Conservation (phyloP, 2,888 invertebrate genomes). For the Folsomia manolachei region DNA sequence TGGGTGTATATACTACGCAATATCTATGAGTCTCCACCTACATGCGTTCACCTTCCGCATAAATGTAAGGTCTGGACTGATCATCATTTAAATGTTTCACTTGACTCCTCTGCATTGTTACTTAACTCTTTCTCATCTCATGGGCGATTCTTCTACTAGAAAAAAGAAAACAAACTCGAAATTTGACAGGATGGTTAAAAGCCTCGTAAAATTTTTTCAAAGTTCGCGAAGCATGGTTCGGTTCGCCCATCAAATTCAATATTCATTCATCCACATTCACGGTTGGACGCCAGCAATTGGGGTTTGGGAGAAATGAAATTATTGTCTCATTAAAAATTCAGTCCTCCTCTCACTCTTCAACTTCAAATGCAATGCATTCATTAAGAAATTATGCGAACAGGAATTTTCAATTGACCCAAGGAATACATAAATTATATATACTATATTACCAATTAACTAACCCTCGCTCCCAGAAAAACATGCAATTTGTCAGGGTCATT, state of each 20-base stretch:
- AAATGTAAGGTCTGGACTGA: neutral
- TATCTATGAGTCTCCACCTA: too few relatives aligned
- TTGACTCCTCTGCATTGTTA: slow-evolving; percentile 8
- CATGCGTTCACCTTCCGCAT: too few relatives aligned
- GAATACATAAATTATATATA: too few relatives aligned
- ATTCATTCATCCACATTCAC: neutral
- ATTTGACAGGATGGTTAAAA: slow-evolving; percentile 17
- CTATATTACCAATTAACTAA: too few relatives aligned
- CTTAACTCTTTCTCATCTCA: slow-evolving; percentile 10
- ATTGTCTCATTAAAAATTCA: slow-evolving; percentile 11
- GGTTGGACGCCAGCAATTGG: neutral
- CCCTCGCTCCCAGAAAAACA: neutral
- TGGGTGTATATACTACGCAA: neutral
- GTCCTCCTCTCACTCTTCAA: neutral
- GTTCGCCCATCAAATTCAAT: neutral
- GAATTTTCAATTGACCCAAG: slow-evolving; percentile 14
- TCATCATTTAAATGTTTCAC: slow-evolving; percentile 23
- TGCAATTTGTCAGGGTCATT: neutral
- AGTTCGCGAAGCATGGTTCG: neutral
- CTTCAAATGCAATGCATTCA: slow-evolving; percentile 8
- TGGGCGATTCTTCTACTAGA: too few relatives aligned
- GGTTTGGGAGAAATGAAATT: neutral
- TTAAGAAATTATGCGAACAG: slow-evolving; percentile 18
- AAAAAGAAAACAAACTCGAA: slow-evolving; percentile 11
- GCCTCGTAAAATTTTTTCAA: neutral